These are phyloP conservation scores for Tuta absoluta DNA, from an alignment of 2,888 invertebrate genomes.

Conservation along the genomic window DNA sequence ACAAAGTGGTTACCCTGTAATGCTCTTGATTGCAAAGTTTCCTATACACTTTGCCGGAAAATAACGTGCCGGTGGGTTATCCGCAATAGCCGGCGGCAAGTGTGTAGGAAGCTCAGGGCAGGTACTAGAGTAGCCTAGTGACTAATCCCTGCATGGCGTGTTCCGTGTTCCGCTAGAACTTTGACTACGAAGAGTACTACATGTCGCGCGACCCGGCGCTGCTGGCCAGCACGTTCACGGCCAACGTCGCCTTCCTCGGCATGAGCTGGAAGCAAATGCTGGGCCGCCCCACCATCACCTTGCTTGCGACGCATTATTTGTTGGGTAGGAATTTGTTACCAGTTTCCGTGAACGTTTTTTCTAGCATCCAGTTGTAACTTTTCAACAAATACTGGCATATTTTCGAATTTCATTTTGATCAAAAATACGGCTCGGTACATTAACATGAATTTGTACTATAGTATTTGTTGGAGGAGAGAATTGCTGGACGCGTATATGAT, in stretches of 20 bases:
- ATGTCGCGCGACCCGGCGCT: slow-evolving; percentile 97
- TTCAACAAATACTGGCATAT: neutral
- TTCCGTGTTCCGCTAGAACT: slow-evolving; percentile 83
- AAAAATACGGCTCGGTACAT: no score
- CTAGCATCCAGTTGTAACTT: neutral
- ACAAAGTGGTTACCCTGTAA: neutral
- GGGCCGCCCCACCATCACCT: slow-evolving; percentile 96
- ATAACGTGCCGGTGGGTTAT: neutral
- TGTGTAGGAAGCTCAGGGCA: neutral
- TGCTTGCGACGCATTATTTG: slow-evolving; percentile 91
- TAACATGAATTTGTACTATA: no score
- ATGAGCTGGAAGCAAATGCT: slow-evolving; percentile 98
- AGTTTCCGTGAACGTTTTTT: neutral
- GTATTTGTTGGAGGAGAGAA: no score
- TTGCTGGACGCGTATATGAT: no score
- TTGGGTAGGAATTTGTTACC: slow-evolving; percentile 83
- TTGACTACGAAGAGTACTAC: slow-evolving; percentile 97
- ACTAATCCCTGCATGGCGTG: slow-evolving; percentile 59
- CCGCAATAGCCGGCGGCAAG: neutral
- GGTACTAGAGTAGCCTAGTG: neutral
- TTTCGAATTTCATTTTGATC: no score
- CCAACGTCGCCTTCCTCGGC: slow-evolving; percentile 96
- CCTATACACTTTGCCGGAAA: no score
- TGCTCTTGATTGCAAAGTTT: neutral
- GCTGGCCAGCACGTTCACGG: slow-evolving; percentile 95